Conservation (phyloP, 2,113 vertebrate species). For the Chrysochloris asiatica region DNA sequence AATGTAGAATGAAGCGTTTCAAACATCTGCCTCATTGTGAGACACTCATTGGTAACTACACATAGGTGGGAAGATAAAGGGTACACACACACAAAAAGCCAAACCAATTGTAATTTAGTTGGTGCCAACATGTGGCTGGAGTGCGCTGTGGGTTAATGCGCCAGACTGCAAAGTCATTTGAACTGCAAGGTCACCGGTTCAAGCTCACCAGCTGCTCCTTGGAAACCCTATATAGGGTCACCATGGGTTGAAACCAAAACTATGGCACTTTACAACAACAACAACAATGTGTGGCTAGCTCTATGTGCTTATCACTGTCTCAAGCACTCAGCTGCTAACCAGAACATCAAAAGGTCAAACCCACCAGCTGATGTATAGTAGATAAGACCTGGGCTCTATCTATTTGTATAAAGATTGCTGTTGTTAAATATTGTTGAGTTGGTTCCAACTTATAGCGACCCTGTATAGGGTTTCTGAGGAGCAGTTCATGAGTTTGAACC, state of each 20-base stretch:
- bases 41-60: conserved; percentile 25
- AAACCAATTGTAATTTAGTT: background rate
- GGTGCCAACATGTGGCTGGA: too few relatives aligned
- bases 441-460: too few relatives aligned
- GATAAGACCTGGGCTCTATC: background rate
- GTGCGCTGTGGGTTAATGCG: too few relatives aligned
- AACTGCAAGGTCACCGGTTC: too few relatives aligned
- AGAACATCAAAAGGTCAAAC: background rate
- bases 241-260: too few relatives aligned
- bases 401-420: background rate
- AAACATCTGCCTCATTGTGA: conserved; percentile 34
- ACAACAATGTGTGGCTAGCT: background rate
- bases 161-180: too few relatives aligned
- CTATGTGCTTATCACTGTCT: background rate
- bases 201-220: too few relatives aligned
- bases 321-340: background rate
- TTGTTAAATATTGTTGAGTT: too few relatives aligned
- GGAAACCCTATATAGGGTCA: too few relatives aligned
- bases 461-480: too few relatives aligned
- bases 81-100: background rate
- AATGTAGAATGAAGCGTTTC: conserved; percentile 15
- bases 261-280: too few relatives aligned
- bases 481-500: too few relatives aligned
- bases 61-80: background rate
- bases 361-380: background rate